Conservation (phyloP, 2,797 vertebrate species). For the Galaxias olidus region DNA sequence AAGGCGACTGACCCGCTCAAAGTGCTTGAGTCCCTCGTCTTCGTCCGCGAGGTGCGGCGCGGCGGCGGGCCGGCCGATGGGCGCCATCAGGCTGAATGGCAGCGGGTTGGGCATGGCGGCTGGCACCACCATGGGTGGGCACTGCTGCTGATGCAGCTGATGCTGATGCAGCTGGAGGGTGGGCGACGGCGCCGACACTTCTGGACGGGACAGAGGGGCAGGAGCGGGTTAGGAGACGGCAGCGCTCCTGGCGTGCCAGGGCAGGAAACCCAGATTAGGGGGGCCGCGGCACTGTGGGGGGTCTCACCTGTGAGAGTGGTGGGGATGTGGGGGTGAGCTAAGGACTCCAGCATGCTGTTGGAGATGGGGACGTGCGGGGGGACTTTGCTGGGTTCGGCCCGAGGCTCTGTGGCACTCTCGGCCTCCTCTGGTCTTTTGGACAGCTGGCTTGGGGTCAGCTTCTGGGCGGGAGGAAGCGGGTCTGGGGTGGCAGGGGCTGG, state of each 20-base stretch:
- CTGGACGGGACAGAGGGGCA: slow-evolving; percentile 50
- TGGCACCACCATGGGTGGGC: slow-evolving; percentile 67
- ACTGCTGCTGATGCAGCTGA: no score
- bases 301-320: slow-evolving; percentile 62
- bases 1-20: slow-evolving; percentile 85
- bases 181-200: slow-evolving; percentile 76
- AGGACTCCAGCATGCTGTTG: slow-evolving; percentile 67
- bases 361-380: slow-evolving; percentile 61
- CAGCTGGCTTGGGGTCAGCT: slow-evolving; percentile 50
- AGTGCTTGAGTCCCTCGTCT: slow-evolving; percentile 95
- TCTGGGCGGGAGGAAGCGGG: slow-evolving; percentile 69
- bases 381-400: slow-evolving; percentile 63
- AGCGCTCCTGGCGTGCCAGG: background rate
- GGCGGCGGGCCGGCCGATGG: slow-evolving; percentile 74
- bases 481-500: slow-evolving; percentile 56
- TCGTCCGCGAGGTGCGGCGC: slow-evolving; percentile 87
- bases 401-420: slow-evolving; percentile 62
- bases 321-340: slow-evolving; percentile 61
- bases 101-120: slow-evolving; percentile 75
- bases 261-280: background rate
- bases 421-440: slow-evolving; percentile 57
- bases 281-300: background rate
- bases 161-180: slow-evolving; percentile 67
- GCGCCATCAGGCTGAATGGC: slow-evolving; percentile 72
- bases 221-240: background rate